Evolutionary conservation across 2,113 vertebrate genomes (phyloP), one percentile per base, ranked within the genome.

Genomic region (Lichenostomus cassidix): DNA sequence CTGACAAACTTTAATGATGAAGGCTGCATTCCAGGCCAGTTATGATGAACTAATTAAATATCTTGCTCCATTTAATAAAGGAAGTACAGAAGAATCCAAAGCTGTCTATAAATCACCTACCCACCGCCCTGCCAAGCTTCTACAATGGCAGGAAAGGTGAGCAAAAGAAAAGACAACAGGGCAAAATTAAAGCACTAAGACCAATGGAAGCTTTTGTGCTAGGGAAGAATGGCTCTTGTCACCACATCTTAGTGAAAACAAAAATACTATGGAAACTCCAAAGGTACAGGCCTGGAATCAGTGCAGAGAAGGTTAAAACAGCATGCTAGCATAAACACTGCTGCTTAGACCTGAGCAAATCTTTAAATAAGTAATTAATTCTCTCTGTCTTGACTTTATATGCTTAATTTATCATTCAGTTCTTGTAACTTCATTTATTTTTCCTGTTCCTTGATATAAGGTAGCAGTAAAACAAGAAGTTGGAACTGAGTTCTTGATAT

Each of bases 361-460:
- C 82, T 91, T 95, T 90, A 90, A 83, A 68, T 69, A 93, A 84
- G 62, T 85, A 87, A 86, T 63, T 90, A 59, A 73, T 91, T 94
- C 16, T 80, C 68, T 90, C 73, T 90, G 35, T 82, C 82, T 83
- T 1, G 0, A 52, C 47, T 93, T 95, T 71, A 64, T 83, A 78
- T 86, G 31, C 55, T 64, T 78, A 93, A 83, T 90, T 93, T 91
- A 64, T 78, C 73, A 87, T 94, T 92, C 63, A 64, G 42, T 87
- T 74, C 42, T 88, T 59, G 13, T 86, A 92, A 83, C 41, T 92
- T 80, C 25, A 39, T 91, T 92, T 86, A 31, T 83, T 87, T 89
- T 84, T 19, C 35, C 27, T 70, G 81, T 92, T 73, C 29, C 35
- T 60, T 75, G 29, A 68, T 92, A 15, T 5, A 69, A 79, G 17